phyloP scores from a whole-genome alignment of 2,797 vertebrate species.

The Molothrus ater region DNA sequence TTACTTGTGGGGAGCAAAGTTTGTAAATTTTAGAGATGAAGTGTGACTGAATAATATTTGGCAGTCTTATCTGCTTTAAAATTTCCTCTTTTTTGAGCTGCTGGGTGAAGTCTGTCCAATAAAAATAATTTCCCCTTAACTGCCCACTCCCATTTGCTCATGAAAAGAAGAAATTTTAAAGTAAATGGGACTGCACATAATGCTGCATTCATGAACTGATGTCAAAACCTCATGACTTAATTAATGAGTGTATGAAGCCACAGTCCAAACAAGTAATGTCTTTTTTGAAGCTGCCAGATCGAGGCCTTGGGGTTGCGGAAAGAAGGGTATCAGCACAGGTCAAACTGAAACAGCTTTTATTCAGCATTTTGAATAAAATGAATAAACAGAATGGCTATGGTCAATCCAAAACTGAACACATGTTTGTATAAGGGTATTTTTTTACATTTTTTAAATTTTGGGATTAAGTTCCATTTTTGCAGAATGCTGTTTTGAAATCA shows the following conservation, averaged over 20 bases:
- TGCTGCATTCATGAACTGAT: constrained; percentile 37
- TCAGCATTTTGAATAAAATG: not conserved
- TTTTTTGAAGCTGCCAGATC: not conserved
- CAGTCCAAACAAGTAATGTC: constrained; percentile 3
- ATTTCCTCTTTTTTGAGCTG: constrained; percentile 35
- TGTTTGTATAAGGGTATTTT: not conserved
- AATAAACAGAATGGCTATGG: constrained; percentile 1
- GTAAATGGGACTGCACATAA: constrained; percentile 4
- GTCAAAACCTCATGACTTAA: constrained; percentile 31
- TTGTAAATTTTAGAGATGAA: constrained; percentile 1
- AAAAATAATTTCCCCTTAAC: not conserved
- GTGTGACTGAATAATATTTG: not conserved
- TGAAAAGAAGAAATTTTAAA: constrained; percentile 23
- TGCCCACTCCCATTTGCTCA: not conserved
- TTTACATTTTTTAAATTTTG: not conserved
- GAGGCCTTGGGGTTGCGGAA: not conserved
- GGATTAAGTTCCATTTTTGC: not conserved
- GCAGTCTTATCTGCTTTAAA: constrained; percentile 22
- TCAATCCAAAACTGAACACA: not conserved
- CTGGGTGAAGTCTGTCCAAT: constrained; percentile 4
- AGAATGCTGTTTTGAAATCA: not conserved
- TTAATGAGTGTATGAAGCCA: constrained; percentile 31
- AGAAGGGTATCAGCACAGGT: not conserved
- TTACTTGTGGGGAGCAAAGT: not conserved
- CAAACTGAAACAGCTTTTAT: constrained; percentile 42